A percentile compares a stretch with the other conserved stretches of the same genome.
phyloP scores from a whole-genome alignment of 1,140 invertebrate species.

The Scaptomyza graminum region DNA sequence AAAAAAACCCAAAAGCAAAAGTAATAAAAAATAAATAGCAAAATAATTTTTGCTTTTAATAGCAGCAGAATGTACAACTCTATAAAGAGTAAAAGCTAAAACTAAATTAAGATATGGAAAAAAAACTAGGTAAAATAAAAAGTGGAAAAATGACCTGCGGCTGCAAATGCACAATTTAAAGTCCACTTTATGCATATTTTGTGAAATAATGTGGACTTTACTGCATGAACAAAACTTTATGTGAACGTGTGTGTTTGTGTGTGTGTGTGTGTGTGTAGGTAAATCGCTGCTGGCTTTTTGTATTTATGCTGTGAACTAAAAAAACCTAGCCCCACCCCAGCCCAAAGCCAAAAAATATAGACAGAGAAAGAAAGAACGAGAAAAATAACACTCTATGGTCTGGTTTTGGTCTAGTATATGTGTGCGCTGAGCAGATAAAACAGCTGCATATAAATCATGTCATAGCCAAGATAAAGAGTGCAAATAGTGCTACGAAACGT shows the following conservation, averaged over 20 bases:
- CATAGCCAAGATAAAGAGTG: conserved; percentile 72
- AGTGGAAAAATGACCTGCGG: conserved; percentile 14
- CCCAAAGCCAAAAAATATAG: conserved; percentile 7
- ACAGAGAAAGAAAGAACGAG: background rate
- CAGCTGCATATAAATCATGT: conserved; percentile 78
- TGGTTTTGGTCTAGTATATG: conserved; percentile 3
- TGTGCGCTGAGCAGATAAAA: conserved; percentile 64
- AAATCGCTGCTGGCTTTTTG: conserved; percentile 50
- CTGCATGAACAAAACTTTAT: conserved; percentile 48
- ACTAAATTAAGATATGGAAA: background rate
- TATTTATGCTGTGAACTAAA: conserved; percentile 35
- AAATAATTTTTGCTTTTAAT: conserved; percentile 5
- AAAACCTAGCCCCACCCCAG: background rate
- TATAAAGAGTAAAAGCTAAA: background rate
- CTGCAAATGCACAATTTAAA: conserved; percentile 51
- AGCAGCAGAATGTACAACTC: conserved; percentile 1
- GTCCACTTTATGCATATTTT: conserved; percentile 71
- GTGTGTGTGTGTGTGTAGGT: conserved; percentile 22
- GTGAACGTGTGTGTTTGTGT: conserved; percentile 1
- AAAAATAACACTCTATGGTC: background rate
- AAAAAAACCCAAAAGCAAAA: conserved; percentile 1
- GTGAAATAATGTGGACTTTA: conserved; percentile 69
- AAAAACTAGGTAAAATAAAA: conserved; percentile 14
- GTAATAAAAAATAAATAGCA: background rate
- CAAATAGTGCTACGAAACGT: conserved; percentile 53